Percentiles rank a stretch among this genome's conserved stretches.
phyloP scores from a whole-genome alignment of 64 coral and sea anemone species.

The Anthopleura sola region DNA sequence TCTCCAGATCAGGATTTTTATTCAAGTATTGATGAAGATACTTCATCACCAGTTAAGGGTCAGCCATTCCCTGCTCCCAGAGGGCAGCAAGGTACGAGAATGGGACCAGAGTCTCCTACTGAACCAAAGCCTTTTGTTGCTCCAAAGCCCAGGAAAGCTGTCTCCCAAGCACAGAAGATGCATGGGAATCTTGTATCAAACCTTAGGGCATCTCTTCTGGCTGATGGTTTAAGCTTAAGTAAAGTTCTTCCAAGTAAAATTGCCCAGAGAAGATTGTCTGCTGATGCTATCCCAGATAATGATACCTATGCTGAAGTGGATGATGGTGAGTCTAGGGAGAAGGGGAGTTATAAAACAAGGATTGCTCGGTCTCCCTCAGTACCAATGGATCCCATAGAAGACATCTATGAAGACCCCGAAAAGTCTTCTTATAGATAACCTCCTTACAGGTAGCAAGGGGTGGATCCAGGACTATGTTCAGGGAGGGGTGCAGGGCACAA shows the following conservation, averaged over 20 bases:
- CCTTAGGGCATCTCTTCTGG: constrained; percentile 66
- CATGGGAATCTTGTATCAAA: constrained; percentile 53
- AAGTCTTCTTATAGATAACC: not conserved
- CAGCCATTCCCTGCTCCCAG: not conserved
- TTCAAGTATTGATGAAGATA: constrained; percentile 33
- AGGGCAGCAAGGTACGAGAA: not conserved
- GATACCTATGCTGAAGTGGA: constrained; percentile 49
- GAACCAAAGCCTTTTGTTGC: not conserved
- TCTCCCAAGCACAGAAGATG: not conserved
- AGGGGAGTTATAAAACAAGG: constrained; percentile 6
- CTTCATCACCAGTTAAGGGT: not conserved
- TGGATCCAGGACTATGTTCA: no score
- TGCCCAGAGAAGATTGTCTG: constrained; percentile 28
- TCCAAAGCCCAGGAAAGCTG: not conserved
- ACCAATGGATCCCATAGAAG: constrained; percentile 43
- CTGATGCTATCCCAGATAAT: constrained; percentile 39
- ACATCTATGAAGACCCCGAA: constrained; percentile 67
- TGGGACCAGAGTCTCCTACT: not conserved
- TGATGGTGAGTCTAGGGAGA: constrained; percentile 5
- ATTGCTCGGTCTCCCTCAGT: constrained; percentile 46
- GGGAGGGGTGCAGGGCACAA: no score
- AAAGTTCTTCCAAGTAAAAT: constrained; percentile 44
- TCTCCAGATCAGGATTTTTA: constrained; percentile 50
- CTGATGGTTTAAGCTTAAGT: constrained; percentile 68
- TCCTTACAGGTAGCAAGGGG: not conserved